These are phyloP conservation scores for Erannis defoliaria DNA, from an alignment of 2,888 invertebrate species.

Conservation along the genomic window DNA sequence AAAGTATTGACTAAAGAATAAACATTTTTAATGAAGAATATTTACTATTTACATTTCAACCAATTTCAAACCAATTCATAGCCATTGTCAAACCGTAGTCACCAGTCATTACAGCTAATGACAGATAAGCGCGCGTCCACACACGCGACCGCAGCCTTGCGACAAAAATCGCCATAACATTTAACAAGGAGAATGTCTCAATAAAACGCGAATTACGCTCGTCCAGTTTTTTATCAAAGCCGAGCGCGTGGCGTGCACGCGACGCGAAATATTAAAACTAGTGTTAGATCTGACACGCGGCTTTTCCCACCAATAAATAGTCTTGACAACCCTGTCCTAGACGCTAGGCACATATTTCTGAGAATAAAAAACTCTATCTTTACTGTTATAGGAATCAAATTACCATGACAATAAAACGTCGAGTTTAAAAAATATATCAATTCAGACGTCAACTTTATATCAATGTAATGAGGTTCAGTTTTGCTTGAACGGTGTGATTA, in stretches of 20 bases:
- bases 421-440: neutral
- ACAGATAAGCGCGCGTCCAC: slow-evolving; percentile 57
- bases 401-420: slow-evolving; percentile 2
- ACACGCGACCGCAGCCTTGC: slow-evolving; percentile 73
- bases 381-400: slow-evolving; percentile 26
- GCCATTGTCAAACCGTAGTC: slow-evolving; percentile 46
- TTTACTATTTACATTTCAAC: slow-evolving; percentile 19
- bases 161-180: slow-evolving; percentile 71
- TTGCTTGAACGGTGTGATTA: slow-evolving; percentile 41
- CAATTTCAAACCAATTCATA: slow-evolving; percentile 33
- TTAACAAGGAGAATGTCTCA: slow-evolving; percentile 81
- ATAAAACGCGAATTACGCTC: slow-evolving; percentile 83
- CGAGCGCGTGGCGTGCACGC: slow-evolving; percentile 74
- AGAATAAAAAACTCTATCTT: slow-evolving; percentile 46
- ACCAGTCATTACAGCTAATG: slow-evolving; percentile 76
- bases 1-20: no score
- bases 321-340: slow-evolving; percentile 71
- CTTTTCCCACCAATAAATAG: slow-evolving; percentile 86
- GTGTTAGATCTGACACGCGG: slow-evolving; percentile 86
- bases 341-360: slow-evolving; percentile 38
- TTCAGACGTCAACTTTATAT: slow-evolving; percentile 45
- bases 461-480: slow-evolving; percentile 43
- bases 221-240: slow-evolving; percentile 85
- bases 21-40: neutral
- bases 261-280: slow-evolving; percentile 84